These are phyloP conservation scores for Sesia bembeciformis DNA, from an alignment of 2,888 invertebrate species.

Conservation along the genomic window DNA sequence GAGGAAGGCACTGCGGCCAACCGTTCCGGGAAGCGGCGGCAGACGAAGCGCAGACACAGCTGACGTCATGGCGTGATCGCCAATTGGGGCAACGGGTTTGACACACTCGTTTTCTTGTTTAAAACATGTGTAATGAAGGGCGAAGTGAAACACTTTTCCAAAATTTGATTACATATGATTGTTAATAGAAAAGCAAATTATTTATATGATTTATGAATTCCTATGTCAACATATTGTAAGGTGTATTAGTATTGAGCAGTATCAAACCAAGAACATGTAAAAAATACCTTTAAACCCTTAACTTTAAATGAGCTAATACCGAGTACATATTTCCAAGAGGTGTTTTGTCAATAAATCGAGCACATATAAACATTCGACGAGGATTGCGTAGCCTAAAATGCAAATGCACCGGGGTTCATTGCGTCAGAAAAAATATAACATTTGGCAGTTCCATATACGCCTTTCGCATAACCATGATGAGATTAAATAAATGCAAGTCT, in stretches of 20 bases:
- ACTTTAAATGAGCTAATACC: background rate
- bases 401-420: conserved; percentile 7
- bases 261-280: too few relatives aligned
- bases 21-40: conserved; percentile 61
- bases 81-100: conserved; percentile 51
- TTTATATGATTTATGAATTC: too few relatives aligned
- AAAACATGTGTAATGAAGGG: conserved; percentile 8
- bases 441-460: conserved; percentile 4
- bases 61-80: conserved; percentile 55
- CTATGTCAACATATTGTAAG: too few relatives aligned
- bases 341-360: conserved; percentile 2
- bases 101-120: conserved; percentile 23
- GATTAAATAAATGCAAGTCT: background rate
- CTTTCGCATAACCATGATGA: conserved; percentile 6
- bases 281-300: background rate
- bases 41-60: conserved; percentile 60
- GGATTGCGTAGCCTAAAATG: conserved; percentile 13
- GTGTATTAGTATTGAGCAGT: too few relatives aligned
- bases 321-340: background rate
- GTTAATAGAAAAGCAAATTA: too few relatives aligned
- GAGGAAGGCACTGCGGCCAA: conserved; percentile 54
- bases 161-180: too few relatives aligned
- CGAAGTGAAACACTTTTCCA: background rate
- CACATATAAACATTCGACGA: conserved; percentile 2
- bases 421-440: conserved; percentile 12